These are phyloP conservation scores for Teinopalpus imperialis DNA, from an alignment of 2,888 invertebrate genomes.

Conservation along the genomic window DNA sequence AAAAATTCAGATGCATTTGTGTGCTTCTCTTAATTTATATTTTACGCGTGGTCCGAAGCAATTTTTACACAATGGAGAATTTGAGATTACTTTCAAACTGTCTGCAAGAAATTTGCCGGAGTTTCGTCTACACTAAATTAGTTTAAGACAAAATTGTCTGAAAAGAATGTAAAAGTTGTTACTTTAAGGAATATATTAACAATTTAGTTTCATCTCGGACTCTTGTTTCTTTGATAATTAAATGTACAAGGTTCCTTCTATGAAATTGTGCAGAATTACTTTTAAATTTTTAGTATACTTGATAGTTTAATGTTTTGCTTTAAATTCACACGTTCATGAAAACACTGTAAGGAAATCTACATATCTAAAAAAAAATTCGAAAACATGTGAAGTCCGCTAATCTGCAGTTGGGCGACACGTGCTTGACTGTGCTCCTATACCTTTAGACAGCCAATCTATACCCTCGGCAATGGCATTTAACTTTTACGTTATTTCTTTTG, in stretches of 20 bases:
- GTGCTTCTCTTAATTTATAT: constrained; percentile 5
- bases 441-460: too few relatives aligned
- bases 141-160: not conserved
- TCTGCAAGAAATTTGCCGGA: not conserved
- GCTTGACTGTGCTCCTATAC: too few relatives aligned
- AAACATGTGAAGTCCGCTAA: too few relatives aligned
- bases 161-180: constrained; percentile 1
- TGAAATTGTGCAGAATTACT: not conserved
- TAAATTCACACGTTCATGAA: too few relatives aligned
- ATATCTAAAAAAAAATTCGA: too few relatives aligned
- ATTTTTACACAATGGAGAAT: constrained; percentile 10
- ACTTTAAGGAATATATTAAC: not conserved
- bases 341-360: too few relatives aligned
- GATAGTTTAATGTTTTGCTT: too few relatives aligned
- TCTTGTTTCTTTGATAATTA: not conserved
- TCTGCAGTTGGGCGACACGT: too few relatives aligned
- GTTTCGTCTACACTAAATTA: constrained; percentile 1
- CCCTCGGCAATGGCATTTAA: too few relatives aligned
- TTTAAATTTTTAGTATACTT: too few relatives aligned
- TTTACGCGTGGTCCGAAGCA: not conserved
- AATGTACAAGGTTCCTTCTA: not conserved
- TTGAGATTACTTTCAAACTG: constrained; percentile 2
- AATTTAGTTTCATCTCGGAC: not conserved
- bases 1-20: constrained; percentile 2
- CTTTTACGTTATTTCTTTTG: too few relatives aligned